A percentile compares a stretch with the other conserved stretches of the same genome.
Evolutionary conservation across 2,888 invertebrate species (phyloP).

Genomic region (Cephus spinipes): DNA sequence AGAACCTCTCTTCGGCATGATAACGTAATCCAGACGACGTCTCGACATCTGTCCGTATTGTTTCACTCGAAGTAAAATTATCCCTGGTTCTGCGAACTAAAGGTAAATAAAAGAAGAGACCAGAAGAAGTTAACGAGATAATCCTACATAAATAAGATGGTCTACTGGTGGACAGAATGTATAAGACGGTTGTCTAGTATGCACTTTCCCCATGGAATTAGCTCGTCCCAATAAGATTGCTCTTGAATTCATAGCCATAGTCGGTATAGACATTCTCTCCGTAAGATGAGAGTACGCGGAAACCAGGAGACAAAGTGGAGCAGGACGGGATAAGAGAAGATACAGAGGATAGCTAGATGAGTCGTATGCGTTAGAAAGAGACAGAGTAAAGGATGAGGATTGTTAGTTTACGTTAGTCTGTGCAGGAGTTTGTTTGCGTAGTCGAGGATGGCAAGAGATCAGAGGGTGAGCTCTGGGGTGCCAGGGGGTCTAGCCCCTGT

Average conservation of each 20-base stretch:
- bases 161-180: background rate
- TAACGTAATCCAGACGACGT: background rate
- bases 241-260: background rate
- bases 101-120: background rate
- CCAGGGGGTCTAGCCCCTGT: conserved; percentile 48
- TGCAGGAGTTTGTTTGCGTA: conserved; percentile 7
- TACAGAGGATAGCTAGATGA: background rate
- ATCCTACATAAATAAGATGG: background rate
- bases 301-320: background rate
- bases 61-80: background rate
- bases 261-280: background rate
- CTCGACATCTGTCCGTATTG: background rate
- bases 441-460: background rate
- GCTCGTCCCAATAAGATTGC: background rate
- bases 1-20: no score
- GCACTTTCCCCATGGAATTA: background rate
- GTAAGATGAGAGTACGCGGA: background rate
- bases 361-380: background rate
- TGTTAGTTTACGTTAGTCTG: conserved; percentile 6
- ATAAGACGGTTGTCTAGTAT: background rate
- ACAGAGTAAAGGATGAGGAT: background rate
- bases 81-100: background rate
- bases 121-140: background rate
- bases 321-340: background rate
- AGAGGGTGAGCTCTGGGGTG: conserved; percentile 23